Evolutionary conservation across 2,113 vertebrate genomes (phyloP), one percentile per base, ranked within the genome.

Genomic region (Lophura nycthemera): DNA sequence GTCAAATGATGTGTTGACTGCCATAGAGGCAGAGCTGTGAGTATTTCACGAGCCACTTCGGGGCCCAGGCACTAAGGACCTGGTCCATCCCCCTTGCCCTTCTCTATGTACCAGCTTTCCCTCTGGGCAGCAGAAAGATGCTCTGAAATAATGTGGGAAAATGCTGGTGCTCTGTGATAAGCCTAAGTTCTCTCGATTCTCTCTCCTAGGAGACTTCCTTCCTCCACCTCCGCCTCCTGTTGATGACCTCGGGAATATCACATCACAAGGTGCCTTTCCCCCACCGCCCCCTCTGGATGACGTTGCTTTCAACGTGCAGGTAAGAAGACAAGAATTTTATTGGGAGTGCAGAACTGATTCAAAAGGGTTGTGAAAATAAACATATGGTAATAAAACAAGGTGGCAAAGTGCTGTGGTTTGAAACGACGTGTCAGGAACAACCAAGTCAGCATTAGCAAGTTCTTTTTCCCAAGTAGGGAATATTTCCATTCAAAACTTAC

Each of bases 181-280:
- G 21, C n/a, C n/a, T 82, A 27, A 94, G 32, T 70, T 88, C 34
- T 94, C 36, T 40, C 56, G 20, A 12, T 83, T 91, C 18, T 93
- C 25, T 95, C 24, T 82, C 88, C 72, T 96, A 98, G 97, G 93
- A 18, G 98, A 99, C 92, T 98, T 95, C 10, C 95, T 96, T 48
- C 96, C 96, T 54, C 98, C 97, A 29, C 98, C 98, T 0, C 98
- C 98, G 14, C 98, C 98, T 87, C 98, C 98, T 72, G 89, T 95
- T 6, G 97, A 98, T 67, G 98, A 98, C 10, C 95, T 96, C 1
- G 94, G 97, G 12, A 96, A 93, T 74, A 82, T 98, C 71, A 93
- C 96, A 2, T 95, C 98, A 21, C 88, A 97, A 40, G 95, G 94
- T 70, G 93, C 91, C 67, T 98, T 98, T 27, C 98, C 97, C 2